Evolutionary conservation across 2,888 invertebrate genomes (phyloP), one percentile per base, ranked within the genome.

Genomic region (Platycheirus rosarum): DNA sequence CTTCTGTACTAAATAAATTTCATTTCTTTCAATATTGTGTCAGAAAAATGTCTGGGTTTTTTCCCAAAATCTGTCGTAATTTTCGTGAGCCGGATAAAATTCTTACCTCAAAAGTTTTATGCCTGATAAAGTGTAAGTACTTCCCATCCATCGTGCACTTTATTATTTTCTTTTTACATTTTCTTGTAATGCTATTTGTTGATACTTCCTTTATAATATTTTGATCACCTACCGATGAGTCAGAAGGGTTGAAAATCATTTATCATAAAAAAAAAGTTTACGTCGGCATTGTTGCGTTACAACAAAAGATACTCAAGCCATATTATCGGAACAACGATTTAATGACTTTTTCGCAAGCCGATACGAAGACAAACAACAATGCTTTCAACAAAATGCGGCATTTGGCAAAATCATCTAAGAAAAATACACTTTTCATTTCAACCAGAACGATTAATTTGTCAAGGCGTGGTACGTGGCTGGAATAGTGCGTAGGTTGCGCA

Each of bases 281-380:
- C 20, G 26, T 11, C 48, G 48, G 16, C 37, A 32, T 65, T 44
- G 14, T 57, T 49, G 44, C 48, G 37, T 46, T 35, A 13, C 48
- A 70, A 80, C 63, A 65, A 80, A 75, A 49, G n/a, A 29, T 9
- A 60, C 60, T 29, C 62, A 53, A 48, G 32, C 42, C 32, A 60
- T 65, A 26, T 80, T 65, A 80, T 80, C 70, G 62, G 66, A 71
- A 76, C 37, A 71, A 53, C 65, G 66, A 75, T 76, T 60, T 80
- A 80, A 80, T 80, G 80, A 75, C 75, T 71, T 66, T n/a, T 76
- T 62, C 40, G 66, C 42, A 51, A 75, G 35, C 26, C 53, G 70
- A 80, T 80, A 75, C 16, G 65, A 66, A 70, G 40, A 51, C 7
- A 68, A 57, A 46, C 44, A 73, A 60, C 32, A 63, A 63, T 42